phyloP scores from a whole-genome alignment of 1,140 invertebrate species.

The Brachionus rubens region DNA sequence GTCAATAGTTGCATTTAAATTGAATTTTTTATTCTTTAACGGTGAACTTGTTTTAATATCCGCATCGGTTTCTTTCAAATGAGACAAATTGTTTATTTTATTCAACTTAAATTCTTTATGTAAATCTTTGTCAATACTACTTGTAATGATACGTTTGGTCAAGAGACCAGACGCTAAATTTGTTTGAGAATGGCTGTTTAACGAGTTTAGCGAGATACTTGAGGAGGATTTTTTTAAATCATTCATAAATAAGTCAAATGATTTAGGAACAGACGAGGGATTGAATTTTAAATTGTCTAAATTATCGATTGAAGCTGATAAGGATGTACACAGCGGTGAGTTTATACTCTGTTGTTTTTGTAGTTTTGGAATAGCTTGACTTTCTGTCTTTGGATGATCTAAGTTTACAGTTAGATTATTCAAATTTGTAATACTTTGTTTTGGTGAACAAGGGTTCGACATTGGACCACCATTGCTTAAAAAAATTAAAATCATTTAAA shows the following conservation, averaged over 20 bases:
- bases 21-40: not conserved
- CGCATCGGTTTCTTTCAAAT: not conserved
- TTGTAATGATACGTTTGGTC: constrained; percentile 27
- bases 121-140: constrained; percentile 44
- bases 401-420: not conserved
- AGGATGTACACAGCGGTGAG: not conserved
- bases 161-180: not conserved
- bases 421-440: not conserved
- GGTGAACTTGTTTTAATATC: constrained; percentile 23
- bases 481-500: not conserved
- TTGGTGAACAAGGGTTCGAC: not conserved
- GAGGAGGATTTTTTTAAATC: constrained; percentile 42
- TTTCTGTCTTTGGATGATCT: not conserved
- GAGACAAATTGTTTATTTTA: not conserved
- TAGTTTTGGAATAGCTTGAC: not conserved
- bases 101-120: constrained; percentile 18
- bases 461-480: not conserved
- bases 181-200: not conserved
- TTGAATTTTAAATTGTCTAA: constrained; percentile 27
- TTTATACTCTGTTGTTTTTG: not conserved
- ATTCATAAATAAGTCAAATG: constrained; percentile 37
- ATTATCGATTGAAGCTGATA: constrained; percentile 21
- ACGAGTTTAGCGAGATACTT: constrained; percentile 9
- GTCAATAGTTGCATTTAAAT: constrained; percentile 14
- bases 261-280: constrained; percentile 30